phyloP scores from a whole-genome alignment of 2,797 vertebrate species.

The Clarias laeviceps region DNA sequence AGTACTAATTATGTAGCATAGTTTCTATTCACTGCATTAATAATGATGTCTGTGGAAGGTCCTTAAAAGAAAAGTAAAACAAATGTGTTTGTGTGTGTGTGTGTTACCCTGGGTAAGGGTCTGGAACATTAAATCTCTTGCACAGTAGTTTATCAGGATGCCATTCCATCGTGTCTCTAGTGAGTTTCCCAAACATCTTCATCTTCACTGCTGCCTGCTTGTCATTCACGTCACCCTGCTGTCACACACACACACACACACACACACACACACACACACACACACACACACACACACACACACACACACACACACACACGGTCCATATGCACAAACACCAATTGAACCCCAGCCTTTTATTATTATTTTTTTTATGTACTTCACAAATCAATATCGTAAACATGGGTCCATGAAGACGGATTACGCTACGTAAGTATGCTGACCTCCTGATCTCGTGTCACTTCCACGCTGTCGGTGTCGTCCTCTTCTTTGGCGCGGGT shows the following conservation, averaged over 20 bases:
- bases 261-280: background rate
- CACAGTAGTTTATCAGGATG: constrained; percentile 92
- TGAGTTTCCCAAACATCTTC: constrained; percentile 96
- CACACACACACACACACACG: background rate
- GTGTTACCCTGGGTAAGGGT: constrained; percentile 87
- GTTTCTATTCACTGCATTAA: background rate
- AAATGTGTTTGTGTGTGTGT: background rate
- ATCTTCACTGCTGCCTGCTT: constrained; percentile 88
- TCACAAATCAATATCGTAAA: background rate
- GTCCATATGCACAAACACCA: background rate
- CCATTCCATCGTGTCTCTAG: constrained; percentile 90
- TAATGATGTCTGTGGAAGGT: background rate
- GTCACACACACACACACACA: background rate
- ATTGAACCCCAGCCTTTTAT: background rate
- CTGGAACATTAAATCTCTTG: constrained; percentile 91
- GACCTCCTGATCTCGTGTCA: constrained; percentile 85
- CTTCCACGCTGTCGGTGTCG: constrained; percentile 79
- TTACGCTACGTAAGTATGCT: background rate
- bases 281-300: background rate
- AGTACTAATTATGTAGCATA: too few relatives aligned
- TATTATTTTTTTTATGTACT: background rate
- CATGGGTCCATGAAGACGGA: background rate
- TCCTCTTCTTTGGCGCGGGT: constrained; percentile 80
- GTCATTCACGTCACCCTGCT: constrained; percentile 80
- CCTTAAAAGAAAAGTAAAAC: background rate